Conservation (phyloP, 2,113 vertebrate genomes). For the Shinisaurus crocodilurus region DNA sequence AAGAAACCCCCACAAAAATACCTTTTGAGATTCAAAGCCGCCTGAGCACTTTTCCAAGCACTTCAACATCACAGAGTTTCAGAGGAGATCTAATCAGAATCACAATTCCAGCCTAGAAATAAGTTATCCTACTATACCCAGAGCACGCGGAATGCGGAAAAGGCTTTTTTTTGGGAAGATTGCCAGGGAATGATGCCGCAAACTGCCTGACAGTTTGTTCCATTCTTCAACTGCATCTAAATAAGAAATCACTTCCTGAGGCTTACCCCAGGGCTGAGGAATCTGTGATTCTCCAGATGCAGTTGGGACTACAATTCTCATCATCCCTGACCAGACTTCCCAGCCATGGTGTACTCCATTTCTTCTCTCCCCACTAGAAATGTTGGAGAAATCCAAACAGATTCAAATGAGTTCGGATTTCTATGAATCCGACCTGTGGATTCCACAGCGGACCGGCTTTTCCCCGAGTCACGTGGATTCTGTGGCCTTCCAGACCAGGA, state of each 20-base stretch:
- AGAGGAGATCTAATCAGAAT: neutral
- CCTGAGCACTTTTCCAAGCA: neutral
- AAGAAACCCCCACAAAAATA: neutral
- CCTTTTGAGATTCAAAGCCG: neutral
- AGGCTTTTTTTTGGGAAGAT: neutral
- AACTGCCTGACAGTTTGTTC: neutral
- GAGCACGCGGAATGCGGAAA: neutral
- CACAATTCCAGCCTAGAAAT: neutral
- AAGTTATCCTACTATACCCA: neutral
- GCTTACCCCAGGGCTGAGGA: neutral
- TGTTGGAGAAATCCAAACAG: too few species aligned
- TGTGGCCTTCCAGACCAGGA: too few species aligned
- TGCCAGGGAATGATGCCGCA: neutral
- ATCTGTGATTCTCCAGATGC: too few species aligned
- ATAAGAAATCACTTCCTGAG: neutral
- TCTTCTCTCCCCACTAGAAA: too few species aligned
- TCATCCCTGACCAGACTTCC: too few species aligned
- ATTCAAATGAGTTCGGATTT: too few species aligned
- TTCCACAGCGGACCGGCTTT: too few species aligned
- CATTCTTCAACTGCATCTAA: neutral
- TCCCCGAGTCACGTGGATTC: too few species aligned
- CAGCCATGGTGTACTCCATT: too few species aligned
- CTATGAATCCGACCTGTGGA: too few species aligned
- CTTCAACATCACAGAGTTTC: neutral
- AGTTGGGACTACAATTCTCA: too few species aligned